Base-by-base conservation (phyloP, 1,140 invertebrate species). In the Stegodyphus dumicola region DNA sequence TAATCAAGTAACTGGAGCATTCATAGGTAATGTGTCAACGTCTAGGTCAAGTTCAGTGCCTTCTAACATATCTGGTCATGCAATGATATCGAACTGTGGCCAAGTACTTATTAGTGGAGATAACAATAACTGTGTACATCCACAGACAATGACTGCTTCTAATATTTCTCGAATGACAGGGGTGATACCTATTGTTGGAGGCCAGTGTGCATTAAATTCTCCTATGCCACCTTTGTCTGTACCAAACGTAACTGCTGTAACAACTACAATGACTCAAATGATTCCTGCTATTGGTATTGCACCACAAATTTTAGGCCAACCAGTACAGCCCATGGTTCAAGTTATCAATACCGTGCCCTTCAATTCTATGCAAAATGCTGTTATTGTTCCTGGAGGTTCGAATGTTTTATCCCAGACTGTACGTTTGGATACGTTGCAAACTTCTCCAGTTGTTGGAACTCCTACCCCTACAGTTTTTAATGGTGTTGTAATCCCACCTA, bases 211-310 rank as follows among this genome's bases (percentile, higher is more conserved):
- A 17, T 74, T 89, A 77, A 89, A 89, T 77, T 86, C 88, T 49
- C 91, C 93, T 0, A 93, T 94, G 91, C 94, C 94, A 18, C 93
- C 94, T 9, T 90, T 94, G 49, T 93, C 93, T 11, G 92, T 93
- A 0, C 93, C 92, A 17, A 93, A 94, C 90, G 92, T 94, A 2
- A 95, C 94, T 2, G 94, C 93, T 88, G 94, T 94, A 0, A 94
- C 94, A 2, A 93, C 93, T 13, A 92, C 94, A 33, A 92, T 95
- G 7, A 93, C 93, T 18, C 94, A 94, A 91, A 93, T 94, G 0
- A 93, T 94, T 76, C 92, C 92, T 7, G 91, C 92, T 5, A 92
- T 91, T 64, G 89, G 91, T 33, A 88, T 93, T 9, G 91, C 92
- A 7, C 93, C 93, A 87, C 93, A 93, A 89, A 92, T 94, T 4